Conservation (phyloP, 2,888 invertebrate species). For the Coleophora deauratella region DNA sequence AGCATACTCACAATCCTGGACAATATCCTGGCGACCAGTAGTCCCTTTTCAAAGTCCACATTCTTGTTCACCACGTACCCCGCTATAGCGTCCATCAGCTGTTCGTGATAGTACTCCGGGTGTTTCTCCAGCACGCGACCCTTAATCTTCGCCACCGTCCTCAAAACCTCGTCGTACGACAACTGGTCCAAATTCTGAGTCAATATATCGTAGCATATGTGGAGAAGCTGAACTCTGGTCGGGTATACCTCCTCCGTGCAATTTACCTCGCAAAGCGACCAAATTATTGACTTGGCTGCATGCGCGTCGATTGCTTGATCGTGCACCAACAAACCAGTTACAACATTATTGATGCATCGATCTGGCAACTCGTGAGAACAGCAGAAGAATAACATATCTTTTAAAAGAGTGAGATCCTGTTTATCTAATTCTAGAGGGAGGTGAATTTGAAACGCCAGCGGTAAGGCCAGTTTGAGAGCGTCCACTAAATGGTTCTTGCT, state of each 20-base stretch:
- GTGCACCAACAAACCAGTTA: slow-evolving; percentile 61
- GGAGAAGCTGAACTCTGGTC: slow-evolving; percentile 63
- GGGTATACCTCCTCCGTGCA: slow-evolving; percentile 46
- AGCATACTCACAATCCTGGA: slow-evolving; percentile 71
- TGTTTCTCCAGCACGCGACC: slow-evolving; percentile 55
- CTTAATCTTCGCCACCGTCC: slow-evolving; percentile 62
- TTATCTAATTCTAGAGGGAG: slow-evolving; percentile 72
- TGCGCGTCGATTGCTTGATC: slow-evolving; percentile 54
- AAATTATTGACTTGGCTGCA: slow-evolving; percentile 67
- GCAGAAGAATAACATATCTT: slow-evolving; percentile 71
- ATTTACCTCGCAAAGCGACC: slow-evolving; percentile 70
- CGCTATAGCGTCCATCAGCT: slow-evolving; percentile 71
- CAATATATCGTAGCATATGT: slow-evolving; percentile 64
- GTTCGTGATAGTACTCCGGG: slow-evolving; percentile 75
- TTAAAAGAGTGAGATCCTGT: slow-evolving; percentile 62
- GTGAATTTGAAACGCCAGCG: slow-evolving; percentile 78
- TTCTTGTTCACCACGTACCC: slow-evolving; percentile 66
- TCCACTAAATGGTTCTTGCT: slow-evolving; percentile 73
- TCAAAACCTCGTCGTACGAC: slow-evolving; percentile 61
- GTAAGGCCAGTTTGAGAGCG: slow-evolving; percentile 77
- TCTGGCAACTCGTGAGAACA: slow-evolving; percentile 64
- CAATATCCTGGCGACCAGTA: slow-evolving; percentile 67
- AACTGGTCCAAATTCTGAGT: slow-evolving; percentile 53
- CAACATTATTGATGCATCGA: slow-evolving; percentile 64
- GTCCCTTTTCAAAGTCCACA: slow-evolving; percentile 60